Percentiles rank a stretch among this genome's conserved stretches.
phyloP scores from a whole-genome alignment of 2,888 invertebrate genomes.

The Periphyllus acericola region DNA sequence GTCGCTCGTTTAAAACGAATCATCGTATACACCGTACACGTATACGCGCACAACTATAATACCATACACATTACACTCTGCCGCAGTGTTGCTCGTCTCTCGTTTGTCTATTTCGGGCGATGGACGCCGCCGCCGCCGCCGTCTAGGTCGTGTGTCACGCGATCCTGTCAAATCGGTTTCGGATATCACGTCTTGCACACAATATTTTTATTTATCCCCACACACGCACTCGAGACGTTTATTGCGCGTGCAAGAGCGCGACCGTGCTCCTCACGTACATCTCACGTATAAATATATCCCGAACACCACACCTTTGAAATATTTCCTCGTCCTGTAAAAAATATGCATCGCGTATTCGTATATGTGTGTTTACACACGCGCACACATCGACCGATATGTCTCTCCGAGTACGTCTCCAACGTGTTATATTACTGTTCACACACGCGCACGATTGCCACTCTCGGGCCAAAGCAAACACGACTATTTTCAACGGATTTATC shows the following conservation, averaged over 20 bases:
- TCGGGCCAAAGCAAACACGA: conserved; percentile 52
- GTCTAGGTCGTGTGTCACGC: background rate
- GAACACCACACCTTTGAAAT: background rate
- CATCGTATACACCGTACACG: background rate
- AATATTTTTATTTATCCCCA: background rate
- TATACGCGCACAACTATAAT: too few relatives aligned
- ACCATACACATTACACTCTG: too few relatives aligned
- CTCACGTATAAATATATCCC: background rate
- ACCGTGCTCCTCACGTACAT: background rate
- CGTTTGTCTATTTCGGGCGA: background rate
- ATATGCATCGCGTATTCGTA: background rate
- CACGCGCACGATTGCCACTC: background rate
- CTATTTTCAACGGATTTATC: conserved; percentile 39
- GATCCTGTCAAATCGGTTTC: conserved; percentile 26
- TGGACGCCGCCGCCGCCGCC: background rate
- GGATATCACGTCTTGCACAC: conserved; percentile 22
- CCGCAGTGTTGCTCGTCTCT: background rate
- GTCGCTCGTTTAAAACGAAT: background rate
- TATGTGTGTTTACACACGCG: background rate
- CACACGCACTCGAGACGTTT: too few relatives aligned
- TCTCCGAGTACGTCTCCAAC: background rate
- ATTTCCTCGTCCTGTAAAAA: background rate
- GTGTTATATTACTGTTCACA: background rate
- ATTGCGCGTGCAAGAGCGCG: background rate
- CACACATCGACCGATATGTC: background rate